These are phyloP conservation scores for Luidia sarsii DNA, from an alignment of 53 echinoderm and acorn worm species.

Conservation along the genomic window DNA sequence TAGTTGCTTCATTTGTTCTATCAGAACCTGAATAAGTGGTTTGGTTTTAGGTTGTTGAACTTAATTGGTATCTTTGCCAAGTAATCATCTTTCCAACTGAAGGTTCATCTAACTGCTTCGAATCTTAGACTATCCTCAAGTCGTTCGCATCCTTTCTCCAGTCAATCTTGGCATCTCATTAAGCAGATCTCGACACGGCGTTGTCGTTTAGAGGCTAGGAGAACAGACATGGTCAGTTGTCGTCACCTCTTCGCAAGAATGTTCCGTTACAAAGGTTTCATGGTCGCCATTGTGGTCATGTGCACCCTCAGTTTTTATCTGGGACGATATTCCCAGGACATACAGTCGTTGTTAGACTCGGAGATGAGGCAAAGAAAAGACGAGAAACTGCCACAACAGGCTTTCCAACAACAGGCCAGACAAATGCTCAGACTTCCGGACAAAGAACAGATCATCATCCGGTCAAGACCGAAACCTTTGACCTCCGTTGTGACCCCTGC, in stretches of 20 bases:
- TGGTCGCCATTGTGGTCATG: not conserved
- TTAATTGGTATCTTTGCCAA: too few species aligned
- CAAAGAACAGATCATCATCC: not conserved
- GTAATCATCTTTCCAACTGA: too few species aligned
- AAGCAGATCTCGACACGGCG: too few species aligned
- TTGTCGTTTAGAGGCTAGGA: too few species aligned
- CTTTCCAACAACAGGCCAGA: not conserved
- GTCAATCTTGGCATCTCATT: too few species aligned
- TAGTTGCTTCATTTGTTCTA: too few species aligned
- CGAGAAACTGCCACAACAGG: not conserved
- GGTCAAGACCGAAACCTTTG: not conserved
- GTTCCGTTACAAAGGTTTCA: constrained; percentile 8
- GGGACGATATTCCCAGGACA: not conserved
- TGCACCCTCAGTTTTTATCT: constrained; percentile 17
- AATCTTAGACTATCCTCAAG: too few species aligned
- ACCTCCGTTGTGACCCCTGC: not conserved
- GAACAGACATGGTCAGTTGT: not conserved
- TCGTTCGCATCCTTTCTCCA: too few species aligned
- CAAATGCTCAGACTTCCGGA: not conserved
- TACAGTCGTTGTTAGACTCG: not conserved
- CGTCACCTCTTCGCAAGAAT: not conserved
- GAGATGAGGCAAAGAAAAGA: not conserved
- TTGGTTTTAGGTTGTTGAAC: too few species aligned
- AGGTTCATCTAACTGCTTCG: too few species aligned
- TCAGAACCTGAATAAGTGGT: too few species aligned